Evolutionary conservation across 2,888 invertebrate species (phyloP).

Genomic region (Acanthosoma haemorrhoidale): DNA sequence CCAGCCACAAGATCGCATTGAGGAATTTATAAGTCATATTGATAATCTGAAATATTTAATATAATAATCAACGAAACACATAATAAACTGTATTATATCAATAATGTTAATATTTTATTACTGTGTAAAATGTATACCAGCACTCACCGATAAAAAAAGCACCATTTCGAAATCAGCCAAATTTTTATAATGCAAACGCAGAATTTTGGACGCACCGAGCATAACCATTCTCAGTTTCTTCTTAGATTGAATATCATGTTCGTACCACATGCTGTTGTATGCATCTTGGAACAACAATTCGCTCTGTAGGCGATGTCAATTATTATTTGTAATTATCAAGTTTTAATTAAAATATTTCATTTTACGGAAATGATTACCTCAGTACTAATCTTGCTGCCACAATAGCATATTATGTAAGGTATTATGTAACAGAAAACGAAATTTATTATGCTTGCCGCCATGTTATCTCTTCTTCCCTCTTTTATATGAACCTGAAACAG

Average conservation of each 20-base stretch:
- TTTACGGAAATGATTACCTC: neutral
- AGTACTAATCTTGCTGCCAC: neutral
- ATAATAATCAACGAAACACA: neutral
- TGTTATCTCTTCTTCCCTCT: neutral
- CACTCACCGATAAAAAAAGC: neutral
- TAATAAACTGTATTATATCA: neutral
- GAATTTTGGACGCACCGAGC: neutral
- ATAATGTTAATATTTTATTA: neutral
- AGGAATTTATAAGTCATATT: neutral
- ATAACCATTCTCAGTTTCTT: neutral
- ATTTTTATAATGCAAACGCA: neutral
- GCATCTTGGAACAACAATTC: neutral
- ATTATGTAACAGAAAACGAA: neutral
- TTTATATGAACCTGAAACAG: neutral
- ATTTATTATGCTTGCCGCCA: neutral
- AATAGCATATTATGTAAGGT: neutral
- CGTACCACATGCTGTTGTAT: neutral
- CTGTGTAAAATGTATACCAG: no score
- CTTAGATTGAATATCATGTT: neutral
- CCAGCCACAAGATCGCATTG: neutral
- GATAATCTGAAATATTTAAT: neutral
- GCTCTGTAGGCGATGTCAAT: neutral
- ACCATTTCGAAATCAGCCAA: neutral
- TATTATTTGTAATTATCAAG: neutral
- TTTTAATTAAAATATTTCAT: neutral